Percentiles rank a stretch among this genome's conserved stretches.
Evolutionary conservation across 2,113 vertebrate species (phyloP).

Genomic region (Lagopus muta): DNA sequence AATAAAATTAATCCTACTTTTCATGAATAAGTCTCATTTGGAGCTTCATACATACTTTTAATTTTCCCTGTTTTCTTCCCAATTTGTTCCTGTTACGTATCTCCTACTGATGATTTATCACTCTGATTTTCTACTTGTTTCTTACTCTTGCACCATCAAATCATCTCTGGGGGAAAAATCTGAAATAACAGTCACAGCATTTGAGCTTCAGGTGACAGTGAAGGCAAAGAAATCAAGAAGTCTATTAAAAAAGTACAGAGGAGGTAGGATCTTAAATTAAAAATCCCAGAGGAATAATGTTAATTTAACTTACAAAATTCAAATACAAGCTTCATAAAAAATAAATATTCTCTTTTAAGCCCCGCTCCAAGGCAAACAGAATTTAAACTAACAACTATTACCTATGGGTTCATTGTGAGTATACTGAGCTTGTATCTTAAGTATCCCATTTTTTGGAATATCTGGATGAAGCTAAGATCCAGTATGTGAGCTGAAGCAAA

Average conservation of each 20-base stretch:
- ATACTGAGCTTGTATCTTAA: not conserved
- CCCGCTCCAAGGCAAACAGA: not conserved
- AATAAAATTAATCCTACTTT: not conserved
- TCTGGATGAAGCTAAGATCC: not conserved
- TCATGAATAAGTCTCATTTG: not conserved
- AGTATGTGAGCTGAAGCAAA: not conserved
- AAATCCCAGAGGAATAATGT: slow-evolving; percentile 30
- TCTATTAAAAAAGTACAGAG: slow-evolving; percentile 1
- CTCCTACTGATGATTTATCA: not conserved
- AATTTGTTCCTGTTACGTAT: not conserved
- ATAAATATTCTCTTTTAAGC: slow-evolving; percentile 9
- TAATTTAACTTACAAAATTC: slow-evolving; percentile 14
- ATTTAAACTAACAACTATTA: slow-evolving; percentile 12
- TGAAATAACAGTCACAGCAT: not conserved
- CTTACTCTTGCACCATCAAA: not conserved
- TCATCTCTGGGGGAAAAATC: not conserved
- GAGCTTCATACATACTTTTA: not conserved
- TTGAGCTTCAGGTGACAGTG: not conserved
- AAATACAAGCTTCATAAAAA: not conserved
- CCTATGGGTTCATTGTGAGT: not conserved
- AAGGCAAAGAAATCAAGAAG: not conserved
- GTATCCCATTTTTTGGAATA: not conserved
- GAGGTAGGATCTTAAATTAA: slow-evolving; percentile 21
- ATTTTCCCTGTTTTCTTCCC: not conserved
- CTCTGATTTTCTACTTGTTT: not conserved